These are phyloP conservation scores for Ceratothoa steindachneri DNA, from an alignment of 2,888 invertebrate genomes.

Conservation along the genomic window DNA sequence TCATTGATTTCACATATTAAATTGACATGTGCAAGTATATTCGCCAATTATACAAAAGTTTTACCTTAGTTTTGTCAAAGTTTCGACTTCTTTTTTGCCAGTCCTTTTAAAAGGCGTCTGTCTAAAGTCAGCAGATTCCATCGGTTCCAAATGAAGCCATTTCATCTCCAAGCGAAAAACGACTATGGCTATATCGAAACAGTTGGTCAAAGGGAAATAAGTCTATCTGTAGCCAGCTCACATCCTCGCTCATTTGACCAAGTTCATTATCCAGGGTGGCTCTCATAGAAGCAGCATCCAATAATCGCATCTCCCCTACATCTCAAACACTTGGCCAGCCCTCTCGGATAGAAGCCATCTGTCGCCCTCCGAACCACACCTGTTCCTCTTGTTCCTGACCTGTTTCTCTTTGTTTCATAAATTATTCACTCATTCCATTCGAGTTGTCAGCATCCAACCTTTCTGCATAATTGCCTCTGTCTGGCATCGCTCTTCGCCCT, in stretches of 20 bases:
- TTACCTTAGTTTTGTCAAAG: no score
- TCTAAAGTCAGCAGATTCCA: no score
- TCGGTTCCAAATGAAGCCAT: no score
- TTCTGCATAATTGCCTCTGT: neutral
- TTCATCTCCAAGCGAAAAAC: no score
- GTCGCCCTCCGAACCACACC: conserved; percentile 5
- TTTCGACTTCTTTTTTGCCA: no score
- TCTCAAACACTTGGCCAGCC: neutral
- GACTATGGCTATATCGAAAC: no score
- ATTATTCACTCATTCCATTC: neutral
- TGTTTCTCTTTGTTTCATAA: neutral
- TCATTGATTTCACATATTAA: no score
- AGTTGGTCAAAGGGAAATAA: no score
- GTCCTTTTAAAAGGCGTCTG: no score
- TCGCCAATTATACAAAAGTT: no score
- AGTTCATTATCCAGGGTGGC: no score
- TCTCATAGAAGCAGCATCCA: conserved; percentile 2
- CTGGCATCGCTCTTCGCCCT: neutral
- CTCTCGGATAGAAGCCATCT: conserved; percentile 13
- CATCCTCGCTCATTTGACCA: neutral
- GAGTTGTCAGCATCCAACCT: neutral
- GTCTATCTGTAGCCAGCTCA: neutral
- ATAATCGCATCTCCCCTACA: conserved; percentile 7
- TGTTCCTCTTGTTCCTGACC: conserved; percentile 3
- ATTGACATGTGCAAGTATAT: no score